Base-by-base conservation (phyloP, 2,888 invertebrate genomes). In the Acrobasis repandana region DNA sequence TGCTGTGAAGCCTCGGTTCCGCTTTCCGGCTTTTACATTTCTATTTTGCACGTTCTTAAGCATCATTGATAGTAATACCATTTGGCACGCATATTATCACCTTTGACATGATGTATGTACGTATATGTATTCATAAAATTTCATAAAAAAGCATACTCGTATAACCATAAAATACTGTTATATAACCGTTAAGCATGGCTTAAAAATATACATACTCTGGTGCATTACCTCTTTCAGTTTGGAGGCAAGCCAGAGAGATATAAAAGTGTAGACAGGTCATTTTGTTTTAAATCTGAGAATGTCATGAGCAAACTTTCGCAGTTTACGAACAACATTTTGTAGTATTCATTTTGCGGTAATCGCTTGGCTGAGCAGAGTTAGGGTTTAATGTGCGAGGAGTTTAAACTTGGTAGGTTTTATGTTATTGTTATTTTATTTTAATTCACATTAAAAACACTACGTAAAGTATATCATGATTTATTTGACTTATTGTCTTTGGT, bases 221-320 rank as follows among this genome's bases (percentile, higher is more conserved):
- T 15, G 14, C 15, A n/a, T 34, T 52, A 38, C 54, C 51, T 51
- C 54, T 14, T 52, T 16, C 54, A 54, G 9, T 8, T 54, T 54
- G 54, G 54, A 38, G 18, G 9, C 2, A 38, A n/a, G 54, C 54
- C 54, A 38, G 43, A 43, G 54, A 52, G 34, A 52, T 52, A 54
- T 43, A 54, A 38, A 54, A 54, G 54, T 54, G 38, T 54, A 38
- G 54, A 54, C 54, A 38, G 38, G 14, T 54, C 38, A 38, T 54
- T 54, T 54, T 54, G 38, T 54, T 20, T 54, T 52, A 52, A 54
- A 54, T 43, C 38, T 4, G 28, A 3, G 50, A 33, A 9, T 14
- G 54, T 36, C 36, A 16, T 52, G 20, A 50, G 28, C 38, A 54
- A 54, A 54, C 18, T 54, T 16, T 54, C 18, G 14, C 16, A 38